Percentiles rank a stretch among this genome's conserved stretches.
Evolutionary conservation across 2,888 invertebrate genomes (phyloP).

Genomic region (Eristalis intricaria): DNA sequence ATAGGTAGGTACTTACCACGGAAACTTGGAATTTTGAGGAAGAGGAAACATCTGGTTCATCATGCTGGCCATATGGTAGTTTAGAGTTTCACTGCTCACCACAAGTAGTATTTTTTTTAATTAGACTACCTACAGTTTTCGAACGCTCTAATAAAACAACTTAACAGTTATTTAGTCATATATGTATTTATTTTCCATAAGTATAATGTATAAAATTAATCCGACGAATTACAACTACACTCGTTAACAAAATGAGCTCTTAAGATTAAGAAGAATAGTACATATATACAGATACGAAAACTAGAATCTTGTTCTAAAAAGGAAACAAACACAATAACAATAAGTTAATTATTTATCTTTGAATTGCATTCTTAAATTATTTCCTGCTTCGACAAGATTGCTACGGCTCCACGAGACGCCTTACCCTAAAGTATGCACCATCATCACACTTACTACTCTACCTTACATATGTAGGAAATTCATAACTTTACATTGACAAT

Average conservation of each 20-base stretch:
- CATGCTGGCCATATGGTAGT: no score
- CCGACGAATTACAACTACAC: not conserved
- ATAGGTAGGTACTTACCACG: no score
- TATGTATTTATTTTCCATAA: not conserved
- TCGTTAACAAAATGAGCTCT: slow-evolving; percentile 2
- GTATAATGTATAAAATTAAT: not conserved
- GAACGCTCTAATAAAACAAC: no score
- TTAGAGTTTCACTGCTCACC: no score
- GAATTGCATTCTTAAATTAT: slow-evolving; percentile 24
- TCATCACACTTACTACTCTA: slow-evolving; percentile 23
- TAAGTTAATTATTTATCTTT: slow-evolving; percentile 48
- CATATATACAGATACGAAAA: slow-evolving; percentile 39
- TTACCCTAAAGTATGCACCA: slow-evolving; percentile 65
- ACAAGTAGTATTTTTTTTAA: no score
- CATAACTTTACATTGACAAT: not conserved
- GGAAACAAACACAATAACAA: slow-evolving; percentile 63
- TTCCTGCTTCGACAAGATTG: slow-evolving; percentile 22
- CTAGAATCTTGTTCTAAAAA: slow-evolving; percentile 2
- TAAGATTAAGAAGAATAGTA: not conserved
- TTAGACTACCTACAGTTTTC: no score
- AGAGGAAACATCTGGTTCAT: no score
- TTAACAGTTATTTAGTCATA: not conserved
- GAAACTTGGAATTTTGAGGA: no score
- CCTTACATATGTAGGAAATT: slow-evolving; percentile 27
- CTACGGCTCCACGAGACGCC: slow-evolving; percentile 8